phyloP scores from a whole-genome alignment of 2,113 vertebrate genomes.

The Galeopterus variegatus region DNA sequence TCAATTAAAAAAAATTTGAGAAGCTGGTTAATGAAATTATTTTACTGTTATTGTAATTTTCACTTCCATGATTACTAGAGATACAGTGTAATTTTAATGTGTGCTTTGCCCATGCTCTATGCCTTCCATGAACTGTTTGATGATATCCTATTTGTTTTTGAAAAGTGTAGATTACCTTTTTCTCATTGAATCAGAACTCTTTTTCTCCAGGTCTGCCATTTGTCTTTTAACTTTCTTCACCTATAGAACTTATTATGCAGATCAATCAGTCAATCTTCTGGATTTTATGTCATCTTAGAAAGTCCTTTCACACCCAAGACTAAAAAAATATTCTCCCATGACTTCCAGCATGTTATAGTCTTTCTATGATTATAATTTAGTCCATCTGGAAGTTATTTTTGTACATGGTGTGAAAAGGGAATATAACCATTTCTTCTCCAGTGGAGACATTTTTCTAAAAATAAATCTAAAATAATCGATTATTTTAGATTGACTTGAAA shows the following conservation, averaged over 20 bases:
- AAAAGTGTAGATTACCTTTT: conserved; percentile 27
- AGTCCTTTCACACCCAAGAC: conserved; percentile 1
- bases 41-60: conserved; percentile 24
- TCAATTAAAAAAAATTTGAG: neutral
- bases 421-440: conserved; percentile 43
- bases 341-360: neutral
- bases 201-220: neutral
- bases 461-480: conserved; percentile 53
- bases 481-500: conserved; percentile 45
- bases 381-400: conserved; percentile 63
- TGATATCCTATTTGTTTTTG: neutral
- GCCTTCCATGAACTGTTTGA: neutral
- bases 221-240: conserved; percentile 37
- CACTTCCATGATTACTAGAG: neutral
- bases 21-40: conserved; percentile 12
- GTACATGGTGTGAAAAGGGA: neutral
- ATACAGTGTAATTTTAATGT: neutral
- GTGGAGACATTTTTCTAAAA: conserved; percentile 46
- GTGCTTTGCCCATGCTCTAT: neutral
- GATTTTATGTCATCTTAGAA: conserved; percentile 52
- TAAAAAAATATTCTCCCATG: conserved; percentile 22
- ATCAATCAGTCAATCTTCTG: neutral
- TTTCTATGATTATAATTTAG: conserved; percentile 58
- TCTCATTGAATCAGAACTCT: conserved; percentile 1
- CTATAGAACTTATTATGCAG: conserved; percentile 42